A percentile compares a stretch with the other conserved stretches of the same genome.
These are phyloP conservation scores for Spodoptera frugiperda DNA, from an alignment of 1,140 invertebrate genomes.

Conservation along the genomic window DNA sequence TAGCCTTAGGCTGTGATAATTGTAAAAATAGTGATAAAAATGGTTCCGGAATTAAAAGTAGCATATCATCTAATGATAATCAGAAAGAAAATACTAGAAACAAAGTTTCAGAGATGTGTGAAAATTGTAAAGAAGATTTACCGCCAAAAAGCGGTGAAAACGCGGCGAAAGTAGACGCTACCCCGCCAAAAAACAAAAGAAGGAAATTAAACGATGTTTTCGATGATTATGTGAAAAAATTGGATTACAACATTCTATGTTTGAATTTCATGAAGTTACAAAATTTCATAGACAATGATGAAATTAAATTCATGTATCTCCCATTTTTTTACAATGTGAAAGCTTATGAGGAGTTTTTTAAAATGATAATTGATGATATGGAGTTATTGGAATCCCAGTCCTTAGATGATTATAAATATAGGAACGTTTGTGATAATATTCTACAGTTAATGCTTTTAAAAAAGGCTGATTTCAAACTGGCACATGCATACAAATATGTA, in stretches of 20 bases:
- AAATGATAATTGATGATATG: background rate
- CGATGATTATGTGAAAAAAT: background rate
- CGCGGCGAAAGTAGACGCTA: too few species aligned
- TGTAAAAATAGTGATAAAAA: background rate
- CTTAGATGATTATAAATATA: background rate
- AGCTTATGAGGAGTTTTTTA: slow-evolving; percentile 4
- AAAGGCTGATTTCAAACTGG: background rate
- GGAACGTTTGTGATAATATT: slow-evolving; percentile 1
- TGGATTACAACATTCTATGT: background rate
- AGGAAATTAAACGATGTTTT: background rate
- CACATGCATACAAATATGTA: too few species aligned
- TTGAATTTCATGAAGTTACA: background rate
- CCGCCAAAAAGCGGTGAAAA: background rate
- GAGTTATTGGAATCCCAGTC: background rate
- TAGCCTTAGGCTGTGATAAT: background rate
- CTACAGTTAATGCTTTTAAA: background rate
- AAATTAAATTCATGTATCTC: background rate
- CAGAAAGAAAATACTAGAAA: background rate
- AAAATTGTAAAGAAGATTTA: background rate
- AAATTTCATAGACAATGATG: background rate
- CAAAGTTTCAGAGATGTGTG: too few species aligned
- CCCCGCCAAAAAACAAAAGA: background rate
- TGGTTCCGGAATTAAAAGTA: background rate
- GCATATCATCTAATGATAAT: background rate
- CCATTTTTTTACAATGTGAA: background rate